Percentiles rank a stretch among this genome's conserved stretches.
These are phyloP conservation scores for Petrocephalus microphthalmus DNA, from an alignment of 2,113 vertebrate species.

Conservation along the genomic window DNA sequence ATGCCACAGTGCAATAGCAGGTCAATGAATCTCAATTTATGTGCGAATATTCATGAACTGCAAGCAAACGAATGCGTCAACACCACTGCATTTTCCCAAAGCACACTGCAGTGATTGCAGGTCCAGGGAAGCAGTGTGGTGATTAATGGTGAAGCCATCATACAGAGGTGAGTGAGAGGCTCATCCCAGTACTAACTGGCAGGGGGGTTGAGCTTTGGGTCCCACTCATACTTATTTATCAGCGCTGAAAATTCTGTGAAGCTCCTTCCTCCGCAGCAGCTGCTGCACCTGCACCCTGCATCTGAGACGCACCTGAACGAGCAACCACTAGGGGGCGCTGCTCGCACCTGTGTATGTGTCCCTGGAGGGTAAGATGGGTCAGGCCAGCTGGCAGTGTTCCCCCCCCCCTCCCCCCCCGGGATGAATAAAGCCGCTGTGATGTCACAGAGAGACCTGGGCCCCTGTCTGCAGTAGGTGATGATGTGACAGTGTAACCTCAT, in stretches of 20 bases:
- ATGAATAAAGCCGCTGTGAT: background rate
- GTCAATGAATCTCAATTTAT: background rate
- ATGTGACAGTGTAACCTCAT: background rate
- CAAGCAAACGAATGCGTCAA: background rate
- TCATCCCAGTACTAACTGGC: background rate
- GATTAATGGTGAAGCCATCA: background rate
- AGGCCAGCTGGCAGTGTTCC: background rate
- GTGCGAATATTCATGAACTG: background rate
- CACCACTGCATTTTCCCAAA: background rate
- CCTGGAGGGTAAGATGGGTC: background rate
- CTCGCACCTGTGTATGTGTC: too few relatives aligned
- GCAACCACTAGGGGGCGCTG: background rate
- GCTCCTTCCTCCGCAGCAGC: background rate
- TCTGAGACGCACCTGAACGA: background rate
- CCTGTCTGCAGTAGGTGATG: background rate
- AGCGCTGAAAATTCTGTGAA: too few relatives aligned
- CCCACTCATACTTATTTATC: background rate
- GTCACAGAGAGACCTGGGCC: background rate
- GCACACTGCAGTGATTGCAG: background rate
- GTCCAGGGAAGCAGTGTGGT: background rate
- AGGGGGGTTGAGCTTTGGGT: background rate
- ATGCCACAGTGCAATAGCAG: background rate
- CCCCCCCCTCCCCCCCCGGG: background rate
- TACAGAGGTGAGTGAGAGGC: background rate
- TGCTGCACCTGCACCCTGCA: background rate